Evolutionary conservation across 2,888 invertebrate genomes (phyloP).

Genomic region (Microctonus hyperodae): DNA sequence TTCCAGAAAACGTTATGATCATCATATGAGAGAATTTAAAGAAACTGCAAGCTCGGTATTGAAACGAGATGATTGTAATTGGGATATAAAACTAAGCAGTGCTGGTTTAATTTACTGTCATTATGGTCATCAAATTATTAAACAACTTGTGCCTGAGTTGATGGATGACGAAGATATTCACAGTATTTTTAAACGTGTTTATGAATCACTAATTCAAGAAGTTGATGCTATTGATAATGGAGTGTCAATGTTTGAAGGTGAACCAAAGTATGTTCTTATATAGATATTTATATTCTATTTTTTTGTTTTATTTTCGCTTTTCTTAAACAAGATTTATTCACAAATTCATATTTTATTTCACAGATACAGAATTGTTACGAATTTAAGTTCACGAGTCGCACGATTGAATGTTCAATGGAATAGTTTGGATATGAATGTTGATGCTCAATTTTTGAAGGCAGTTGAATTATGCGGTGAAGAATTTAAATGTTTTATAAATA

Average conservation of each 20-base stretch:
- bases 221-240: constrained; percentile 98
- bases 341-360: constrained; percentile 27
- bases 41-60: constrained; percentile 52
- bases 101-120: constrained; percentile 93
- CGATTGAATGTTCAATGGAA: constrained; percentile 89
- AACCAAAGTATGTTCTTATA: constrained; percentile 63
- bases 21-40: constrained; percentile 77
- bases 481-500: constrained; percentile 72
- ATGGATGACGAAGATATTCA: constrained; percentile 66
- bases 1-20: constrained; percentile 82
- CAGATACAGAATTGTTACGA: constrained; percentile 79
- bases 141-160: constrained; percentile 66
- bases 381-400: constrained; percentile 78
- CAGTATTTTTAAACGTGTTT: constrained; percentile 75
- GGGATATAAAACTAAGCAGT: constrained; percentile 81
- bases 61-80: constrained; percentile 53
- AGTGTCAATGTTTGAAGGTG: constrained; percentile 79
- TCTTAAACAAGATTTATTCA: background rate
- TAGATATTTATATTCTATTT: constrained; percentile 10
- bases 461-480: constrained; percentile 80
- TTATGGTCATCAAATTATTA: constrained; percentile 84
- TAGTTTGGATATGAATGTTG: constrained; percentile 65
- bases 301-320: background rate
- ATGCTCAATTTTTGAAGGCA: constrained; percentile 78
- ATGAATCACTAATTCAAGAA: constrained; percentile 88